These are phyloP conservation scores for Caenorhabditis latens DNA, from an alignment of 1,140 invertebrate species.

Conservation along the genomic window DNA sequence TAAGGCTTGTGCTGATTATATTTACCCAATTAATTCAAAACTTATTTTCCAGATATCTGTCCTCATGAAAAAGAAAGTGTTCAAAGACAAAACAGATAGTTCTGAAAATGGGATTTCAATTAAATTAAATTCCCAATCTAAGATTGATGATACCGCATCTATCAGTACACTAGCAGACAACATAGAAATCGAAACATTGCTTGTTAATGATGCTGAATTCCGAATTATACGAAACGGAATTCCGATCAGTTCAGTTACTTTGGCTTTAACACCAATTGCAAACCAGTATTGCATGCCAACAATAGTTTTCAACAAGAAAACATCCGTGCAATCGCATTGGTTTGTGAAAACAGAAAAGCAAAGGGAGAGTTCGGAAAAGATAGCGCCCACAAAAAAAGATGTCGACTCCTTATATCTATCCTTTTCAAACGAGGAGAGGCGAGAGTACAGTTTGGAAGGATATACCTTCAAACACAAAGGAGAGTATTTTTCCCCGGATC, in stretches of 20 bases:
- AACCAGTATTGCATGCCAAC: slow-evolving; percentile 15
- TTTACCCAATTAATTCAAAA: background rate
- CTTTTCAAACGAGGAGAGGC: background rate
- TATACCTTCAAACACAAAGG: background rate
- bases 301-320: slow-evolving; percentile 6
- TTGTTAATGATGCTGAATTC: background rate
- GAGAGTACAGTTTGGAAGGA: background rate
- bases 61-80: slow-evolving; percentile 20
- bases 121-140: background rate
- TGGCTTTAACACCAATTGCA: slow-evolving; percentile 6
- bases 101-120: background rate
- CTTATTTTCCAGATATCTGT: background rate
- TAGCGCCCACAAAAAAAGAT: background rate
- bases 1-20: background rate
- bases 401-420: background rate
- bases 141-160: background rate
- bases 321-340: background rate
- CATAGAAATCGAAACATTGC: background rate
- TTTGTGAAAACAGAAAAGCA: background rate
- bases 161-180: background rate
- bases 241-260: background rate
- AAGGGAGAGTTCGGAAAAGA: background rate
- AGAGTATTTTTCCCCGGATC: background rate
- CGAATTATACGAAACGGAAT: slow-evolving; percentile 6
- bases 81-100: background rate